Base-by-base conservation (phyloP, 2,888 invertebrate species). In the Rhimphoctona megacephalus region DNA sequence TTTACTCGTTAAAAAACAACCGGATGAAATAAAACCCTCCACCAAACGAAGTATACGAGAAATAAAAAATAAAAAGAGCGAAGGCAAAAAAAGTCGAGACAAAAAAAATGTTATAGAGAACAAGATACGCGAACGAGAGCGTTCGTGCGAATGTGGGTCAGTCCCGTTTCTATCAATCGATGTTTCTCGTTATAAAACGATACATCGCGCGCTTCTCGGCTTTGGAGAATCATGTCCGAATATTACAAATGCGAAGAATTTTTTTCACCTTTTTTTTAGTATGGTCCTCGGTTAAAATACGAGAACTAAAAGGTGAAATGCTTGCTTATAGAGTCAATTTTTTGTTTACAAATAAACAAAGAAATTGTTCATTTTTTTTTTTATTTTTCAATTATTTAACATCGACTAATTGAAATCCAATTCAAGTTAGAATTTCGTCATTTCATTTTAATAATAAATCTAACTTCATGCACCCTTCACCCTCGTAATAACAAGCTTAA, bases 111-210 rank as follows among this genome's bases (percentile, higher is more conserved):
- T 78, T 39, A 46, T 73, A 54, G n/a, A 69, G 54, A 22, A 17
- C 30, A 66, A 69, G 61, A 80, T 79, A 74, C 33, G 61, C 61
- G 74, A 69, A 30, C 25, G 54, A 79, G 25, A 80, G 74, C 43
- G 70, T 64, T 72, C 67, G 22, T 17, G 70, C 66, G 77, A 83
- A 86, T 76, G 83, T 86, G 83, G 86, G 77, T 83, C 83, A 77
- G 30, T 73, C 74, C 67, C 67, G 79, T 73, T 73, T 52, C 66
- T 61, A 66, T 74, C 64, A 77, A 80, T 72, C 80, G 72, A 72
- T 77, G 80, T 76, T 86, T 80, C 83, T 61, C 76, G 36, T 79
- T 86, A 80, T 76, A 83, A 80, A 83, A 79, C 54, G 54, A 52
- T 79, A 79, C 61, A 39, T 49, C 72, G 30, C 5, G 30, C n/a